Base-by-base conservation (phyloP, 2,888 invertebrate species). In the Myopa tessellatipennis region DNA sequence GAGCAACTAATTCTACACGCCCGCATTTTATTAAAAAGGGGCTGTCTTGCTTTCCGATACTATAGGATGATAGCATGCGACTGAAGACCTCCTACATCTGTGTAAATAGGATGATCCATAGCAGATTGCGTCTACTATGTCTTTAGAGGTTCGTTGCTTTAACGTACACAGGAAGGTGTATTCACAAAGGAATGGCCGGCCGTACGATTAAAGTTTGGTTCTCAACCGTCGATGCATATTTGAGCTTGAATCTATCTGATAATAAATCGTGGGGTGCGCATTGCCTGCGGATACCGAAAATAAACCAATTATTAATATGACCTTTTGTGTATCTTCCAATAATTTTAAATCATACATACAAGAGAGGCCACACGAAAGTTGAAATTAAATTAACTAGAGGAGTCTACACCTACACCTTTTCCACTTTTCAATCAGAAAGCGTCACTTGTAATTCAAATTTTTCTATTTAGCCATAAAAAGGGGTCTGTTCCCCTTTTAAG, bases 1-100 rank as follows among this genome's bases (percentile, higher is more conserved):
- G 84, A 85, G 84, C 85, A 85, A 87, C 85, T 81, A 88, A 87
- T 88, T 86, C 86, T 86, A 84, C 88, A 88, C 88, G 88, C 88
- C 88, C 88, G 86, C 85, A 84, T 85, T 87, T 87, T 85, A 63
- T 61, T 50, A 50, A 34, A 34, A 63, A 26, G 45, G 34, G 40
- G 70, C 58, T 71, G 71, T 55, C 45, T 34, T 50, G 63, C 73
- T 34, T 34, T 65, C 34, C 36, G 65, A 63, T 72, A 60, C 60
- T 40, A 38, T 40, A 63, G 50, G 36, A 74, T 18, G 65, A 74
- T 74, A 74, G 18, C 50, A 65, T 65, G 52, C 74, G 52, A 52
- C 65, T 36, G 63, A 65, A 52, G 50, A 34, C 65, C 65, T 52
- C 74, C 74, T 74, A 65, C 74, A 65, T 18, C 60, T 65, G 74